These are phyloP conservation scores for Bacillus rossius DNA, from an alignment of 1,140 invertebrate genomes.

Conservation along the genomic window DNA sequence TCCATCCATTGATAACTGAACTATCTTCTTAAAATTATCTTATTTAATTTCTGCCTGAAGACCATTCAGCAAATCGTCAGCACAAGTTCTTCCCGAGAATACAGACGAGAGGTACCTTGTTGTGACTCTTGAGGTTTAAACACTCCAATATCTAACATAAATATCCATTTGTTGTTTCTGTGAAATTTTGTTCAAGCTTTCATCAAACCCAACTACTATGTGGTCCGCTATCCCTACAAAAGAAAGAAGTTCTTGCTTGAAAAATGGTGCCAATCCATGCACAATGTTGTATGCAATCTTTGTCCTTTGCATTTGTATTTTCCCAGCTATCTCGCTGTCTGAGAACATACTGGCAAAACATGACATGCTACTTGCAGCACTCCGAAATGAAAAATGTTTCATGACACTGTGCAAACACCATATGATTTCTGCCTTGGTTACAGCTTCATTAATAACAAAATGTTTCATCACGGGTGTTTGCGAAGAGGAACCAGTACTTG, in stretches of 20 bases:
- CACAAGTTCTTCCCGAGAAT: constrained; percentile 16
- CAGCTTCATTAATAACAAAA: too few relatives aligned
- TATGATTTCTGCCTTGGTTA: too few relatives aligned
- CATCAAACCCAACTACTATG: constrained; percentile 22
- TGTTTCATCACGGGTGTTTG: too few relatives aligned
- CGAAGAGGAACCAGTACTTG: too few relatives aligned
- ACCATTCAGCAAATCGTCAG: constrained; percentile 17
- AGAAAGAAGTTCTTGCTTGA: constrained; percentile 12
- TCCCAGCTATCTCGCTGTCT: constrained; percentile 20
- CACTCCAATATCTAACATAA: constrained; percentile 16
- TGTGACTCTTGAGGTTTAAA: constrained; percentile 5
- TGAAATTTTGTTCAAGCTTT: constrained; percentile 21
- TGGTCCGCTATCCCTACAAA: constrained; percentile 6
- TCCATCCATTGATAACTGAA: constrained; percentile 13
- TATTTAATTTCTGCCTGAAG: constrained; percentile 3
- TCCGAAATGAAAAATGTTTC: constrained; percentile 8
- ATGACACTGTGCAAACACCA: too few relatives aligned
- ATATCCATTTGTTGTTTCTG: constrained; percentile 18
- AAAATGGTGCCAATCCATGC: constrained; percentile 22
- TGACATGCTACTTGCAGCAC: constrained; percentile 12
- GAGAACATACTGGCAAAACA: constrained; percentile 21
- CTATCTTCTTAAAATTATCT: constrained; percentile 4
- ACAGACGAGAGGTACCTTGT: constrained; percentile 20
- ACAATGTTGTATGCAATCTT: constrained; percentile 21
- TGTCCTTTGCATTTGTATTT: constrained; percentile 22